Base-by-base conservation (phyloP, 2,113 vertebrate genomes). In the Hippocampus mohnikei region DNA sequence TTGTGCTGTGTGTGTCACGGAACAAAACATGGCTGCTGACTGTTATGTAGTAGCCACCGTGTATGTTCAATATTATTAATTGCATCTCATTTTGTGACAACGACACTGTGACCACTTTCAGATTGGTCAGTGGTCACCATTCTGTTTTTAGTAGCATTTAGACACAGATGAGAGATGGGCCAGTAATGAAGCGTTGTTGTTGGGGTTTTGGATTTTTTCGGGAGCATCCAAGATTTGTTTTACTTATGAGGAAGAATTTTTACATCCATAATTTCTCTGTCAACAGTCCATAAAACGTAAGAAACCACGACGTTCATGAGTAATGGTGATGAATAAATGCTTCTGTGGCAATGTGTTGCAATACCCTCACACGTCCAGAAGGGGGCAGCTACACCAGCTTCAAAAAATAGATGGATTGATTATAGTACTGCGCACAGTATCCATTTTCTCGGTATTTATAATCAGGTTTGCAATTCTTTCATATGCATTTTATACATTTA, bases 1-100 rank as follows among this genome's bases (percentile, higher is more conserved):
- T 33, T 37, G 68, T 71, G 59, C 40, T 18, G n/a, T 76, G 74
- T 80, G 52, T 77, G 58, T 81, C 75, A 79, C 33, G 56, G n/a
- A 52, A 60, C 62, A 66, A 25, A 46, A 18, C 67, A 66, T 27
- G 61, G 12, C 63, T 23, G 21, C 50, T 21, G 50, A 66, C 4
- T 46, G 62, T 88, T 85, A 81, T 79, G 76, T 72, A 55, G 25
- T 2, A 71, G 73, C 77, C 59, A 20, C 8, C n/a, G 8, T 10
- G 21, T 3, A 9, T 50, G 46, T 50, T 50, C 42, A 44, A 13
- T 13, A 44, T 29, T 27, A 58, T 58, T 59, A 59, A 12, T 15
- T 59, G 12, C 12, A 12, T 15, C 58, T 59, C 16, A 29, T 59
- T 29, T 33, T 33, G 15, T 25, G 15, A 33, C 58, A 7, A 1